phyloP scores from a whole-genome alignment of 2,888 invertebrate genomes.

The Melolontha melolontha region DNA sequence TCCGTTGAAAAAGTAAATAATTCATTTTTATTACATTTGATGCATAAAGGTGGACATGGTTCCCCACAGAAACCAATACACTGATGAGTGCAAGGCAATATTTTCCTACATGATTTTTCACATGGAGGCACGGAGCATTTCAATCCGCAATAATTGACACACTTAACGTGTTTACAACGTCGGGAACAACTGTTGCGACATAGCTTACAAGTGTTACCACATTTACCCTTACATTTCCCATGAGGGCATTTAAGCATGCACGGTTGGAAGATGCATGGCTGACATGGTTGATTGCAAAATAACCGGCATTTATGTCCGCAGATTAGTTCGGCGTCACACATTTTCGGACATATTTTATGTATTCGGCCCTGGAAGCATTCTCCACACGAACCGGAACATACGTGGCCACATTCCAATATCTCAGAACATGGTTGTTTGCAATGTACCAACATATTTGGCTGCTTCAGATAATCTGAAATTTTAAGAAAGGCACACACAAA shows the following conservation, averaged over 20 bases:
- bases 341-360: conserved; percentile 70
- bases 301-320: conserved; percentile 74
- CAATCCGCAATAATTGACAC: conserved; percentile 66
- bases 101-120: conserved; percentile 61
- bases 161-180: conserved; percentile 67
- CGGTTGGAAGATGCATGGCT: conserved; percentile 20
- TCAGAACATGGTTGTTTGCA: conserved; percentile 66
- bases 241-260: conserved; percentile 64
- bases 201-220: conserved; percentile 63
- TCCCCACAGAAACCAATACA: conserved; percentile 82
- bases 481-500: background rate
- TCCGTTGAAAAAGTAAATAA: conserved; percentile 66
- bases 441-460: conserved; percentile 33
- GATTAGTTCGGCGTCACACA: conserved; percentile 70
- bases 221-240: conserved; percentile 66
- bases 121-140: conserved; percentile 67
- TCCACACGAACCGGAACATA: conserved; percentile 70
- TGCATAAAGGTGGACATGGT: conserved; percentile 73
- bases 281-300: conserved; percentile 69
- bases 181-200: conserved; percentile 60
- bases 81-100: conserved; percentile 70
- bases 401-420: conserved; percentile 67
- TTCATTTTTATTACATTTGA: conserved; percentile 68
- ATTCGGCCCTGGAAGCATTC: conserved; percentile 71
- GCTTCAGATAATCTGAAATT: conserved; percentile 16